Evolutionary conservation across 1,140 invertebrate species (phyloP), one percentile per base, ranked within the genome.

Genomic region (Pseudomyrmex sp.): DNA sequence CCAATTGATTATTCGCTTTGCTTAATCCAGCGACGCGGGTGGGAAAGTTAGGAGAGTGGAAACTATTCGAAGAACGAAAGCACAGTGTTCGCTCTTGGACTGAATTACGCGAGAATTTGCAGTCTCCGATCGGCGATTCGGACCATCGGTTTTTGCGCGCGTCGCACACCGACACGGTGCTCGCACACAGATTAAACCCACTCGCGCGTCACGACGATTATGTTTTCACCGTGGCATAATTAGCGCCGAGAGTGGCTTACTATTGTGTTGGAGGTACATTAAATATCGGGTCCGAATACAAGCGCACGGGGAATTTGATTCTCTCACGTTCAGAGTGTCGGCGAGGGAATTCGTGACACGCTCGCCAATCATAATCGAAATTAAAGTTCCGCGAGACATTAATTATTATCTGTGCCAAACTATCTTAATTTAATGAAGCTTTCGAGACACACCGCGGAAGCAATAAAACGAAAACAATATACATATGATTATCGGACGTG

Each of bases 191-290:
- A 83, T 50, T 82, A 76, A 88, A 87, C 48, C 13, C 70, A 72
- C 56, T 82, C 75, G 85, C 63, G 82, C 85, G 85, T 88, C 82
- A 77, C 75, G 61, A 44, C 85, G 75, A 88, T 88, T 88, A 87
- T 83, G 84, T 88, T 88, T 82, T 88, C 87, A 84, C 75, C 65
- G 75, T 72, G 12, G 70, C 84, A 80, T 88, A 88, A 88, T 88
- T 88, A 87, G 82, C 74, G 65, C 63, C 52, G 85, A 80, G 75
- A 87, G 70, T 59, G 83, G 85, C 65, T 75, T 75, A 84, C 86
- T 74, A 15, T 50, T 48, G 80, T 70, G 61, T 85, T 85, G 35
- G 50, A 70, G 35, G 54, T 82, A 80, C 82, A 72, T 87, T 87
- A 85, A 87, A 88, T 85, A 88, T 84, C 61, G 66, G 61, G 50